Evolutionary conservation across 2,797 vertebrate genomes (phyloP).

Genomic region (Takifugu ocellatus): DNA sequence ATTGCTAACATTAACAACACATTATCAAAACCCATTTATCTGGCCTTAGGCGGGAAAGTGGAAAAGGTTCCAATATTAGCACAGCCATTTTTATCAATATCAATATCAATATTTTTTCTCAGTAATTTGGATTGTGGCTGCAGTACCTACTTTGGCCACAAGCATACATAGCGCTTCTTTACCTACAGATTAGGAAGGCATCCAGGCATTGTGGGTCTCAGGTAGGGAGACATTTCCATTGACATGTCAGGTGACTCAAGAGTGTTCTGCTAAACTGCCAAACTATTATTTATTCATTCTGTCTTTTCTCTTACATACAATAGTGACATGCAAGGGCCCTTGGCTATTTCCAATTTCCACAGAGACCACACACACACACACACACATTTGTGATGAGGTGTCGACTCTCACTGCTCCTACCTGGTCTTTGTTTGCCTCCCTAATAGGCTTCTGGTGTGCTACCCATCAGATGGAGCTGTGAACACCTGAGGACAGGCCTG

Average conservation of each 20-base stretch:
- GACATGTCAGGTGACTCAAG: constrained; percentile 24
- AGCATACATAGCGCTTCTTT: no score
- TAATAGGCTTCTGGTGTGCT: constrained; percentile 45
- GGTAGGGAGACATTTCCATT: constrained; percentile 23
- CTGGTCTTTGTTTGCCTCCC: constrained; percentile 36
- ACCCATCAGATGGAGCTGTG: constrained; percentile 20
- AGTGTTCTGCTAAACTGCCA: constrained; percentile 15
- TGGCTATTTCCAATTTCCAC: constrained; percentile 6
- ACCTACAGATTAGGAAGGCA: constrained; percentile 12
- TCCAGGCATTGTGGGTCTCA: constrained; percentile 1
- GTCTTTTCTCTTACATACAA: constrained; percentile 17
- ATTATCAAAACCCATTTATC: no score
- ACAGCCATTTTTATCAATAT: no score
- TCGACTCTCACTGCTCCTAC: constrained; percentile 13
- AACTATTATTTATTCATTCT: constrained; percentile 34
- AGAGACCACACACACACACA: constrained; percentile 16
- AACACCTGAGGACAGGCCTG: constrained; percentile 35
- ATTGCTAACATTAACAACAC: no score
- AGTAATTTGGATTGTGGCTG: no score
- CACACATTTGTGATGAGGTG: constrained; percentile 14
- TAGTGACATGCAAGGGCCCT: constrained; percentile 9
- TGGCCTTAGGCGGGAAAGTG: no score
- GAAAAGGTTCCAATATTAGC: no score
- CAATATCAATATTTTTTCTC: no score
- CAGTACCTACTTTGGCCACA: no score